Evolutionary conservation across 2,888 invertebrate species (phyloP).

Genomic region (Trichopoda pennipes): DNA sequence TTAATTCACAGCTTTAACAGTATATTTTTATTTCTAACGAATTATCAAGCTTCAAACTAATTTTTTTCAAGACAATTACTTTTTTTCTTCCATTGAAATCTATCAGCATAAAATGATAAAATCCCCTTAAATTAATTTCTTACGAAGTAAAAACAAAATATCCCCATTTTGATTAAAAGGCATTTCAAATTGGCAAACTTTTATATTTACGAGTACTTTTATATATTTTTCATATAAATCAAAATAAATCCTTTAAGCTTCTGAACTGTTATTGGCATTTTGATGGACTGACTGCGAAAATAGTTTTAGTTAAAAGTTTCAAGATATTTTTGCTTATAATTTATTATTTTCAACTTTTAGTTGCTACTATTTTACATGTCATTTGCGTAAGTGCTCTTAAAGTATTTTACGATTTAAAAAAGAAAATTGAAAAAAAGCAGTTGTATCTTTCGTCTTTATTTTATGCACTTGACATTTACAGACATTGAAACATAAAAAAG

Average conservation of each 20-base stretch:
- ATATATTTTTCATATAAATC: neutral
- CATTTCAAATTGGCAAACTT: too few relatives aligned
- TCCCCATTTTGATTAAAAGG: too few relatives aligned
- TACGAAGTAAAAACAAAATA: too few relatives aligned
- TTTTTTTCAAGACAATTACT: too few relatives aligned
- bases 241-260: conserved; percentile 8
- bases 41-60: too few relatives aligned
- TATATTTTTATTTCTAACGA: too few relatives aligned
- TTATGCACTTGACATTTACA: conserved; percentile 39
- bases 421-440: conserved; percentile 11
- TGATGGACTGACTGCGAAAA: conserved; percentile 2
- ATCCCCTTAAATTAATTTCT: too few relatives aligned
- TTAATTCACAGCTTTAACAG: too few relatives aligned
- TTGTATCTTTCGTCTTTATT: conserved; percentile 31
- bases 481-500: neutral
- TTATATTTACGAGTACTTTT: too few relatives aligned
- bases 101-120: too few relatives aligned
- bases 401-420: neutral
- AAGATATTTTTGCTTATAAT: conserved; percentile 22
- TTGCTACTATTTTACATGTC: conserved; percentile 38
- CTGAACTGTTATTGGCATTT: conserved; percentile 7
- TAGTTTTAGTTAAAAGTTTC: conserved; percentile 33
- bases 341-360: neutral
- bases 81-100: too few relatives aligned
- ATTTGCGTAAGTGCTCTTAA: too few relatives aligned